Evolutionary conservation across 2,888 invertebrate species (phyloP).

Genomic region (Helicoverpa assulta): DNA sequence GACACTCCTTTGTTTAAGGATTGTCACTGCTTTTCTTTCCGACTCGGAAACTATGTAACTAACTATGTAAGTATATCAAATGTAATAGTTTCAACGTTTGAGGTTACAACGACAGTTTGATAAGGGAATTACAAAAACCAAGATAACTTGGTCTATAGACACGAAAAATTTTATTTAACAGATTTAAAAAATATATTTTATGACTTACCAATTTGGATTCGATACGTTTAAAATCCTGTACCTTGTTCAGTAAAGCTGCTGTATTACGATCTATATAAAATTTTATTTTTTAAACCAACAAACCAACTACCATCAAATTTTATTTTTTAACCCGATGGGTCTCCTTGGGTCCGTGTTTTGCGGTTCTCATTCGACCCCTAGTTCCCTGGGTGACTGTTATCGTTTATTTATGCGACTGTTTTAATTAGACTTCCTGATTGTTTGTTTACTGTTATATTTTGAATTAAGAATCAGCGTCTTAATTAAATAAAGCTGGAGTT

Average conservation of each 20-base stretch:
- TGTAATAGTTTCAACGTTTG: not conserved
- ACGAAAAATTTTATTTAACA: conserved; percentile 16
- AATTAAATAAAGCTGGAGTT: conserved; percentile 36
- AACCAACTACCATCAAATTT: conserved; percentile 49
- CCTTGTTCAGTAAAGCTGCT: conserved; percentile 43
- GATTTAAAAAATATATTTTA: conserved; percentile 12
- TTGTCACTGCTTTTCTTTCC: too few species aligned
- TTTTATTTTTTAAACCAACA: conserved; percentile 47
- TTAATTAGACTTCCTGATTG: conserved; percentile 65
- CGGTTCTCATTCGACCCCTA: conserved; percentile 61
- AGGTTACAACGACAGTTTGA: conserved; percentile 7
- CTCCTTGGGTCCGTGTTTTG: conserved; percentile 60
- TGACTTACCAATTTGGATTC: conserved; percentile 36
- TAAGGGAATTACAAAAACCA: conserved; percentile 6
- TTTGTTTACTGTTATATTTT: conserved; percentile 53
- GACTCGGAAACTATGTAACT: too few species aligned
- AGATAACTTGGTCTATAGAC: conserved; percentile 6
- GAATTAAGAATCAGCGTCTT: conserved; percentile 39
- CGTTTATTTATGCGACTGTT: conserved; percentile 69
- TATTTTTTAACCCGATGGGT: conserved; percentile 60
- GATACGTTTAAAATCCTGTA: conserved; percentile 36
- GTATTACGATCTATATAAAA: conserved; percentile 51
- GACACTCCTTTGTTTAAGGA: too few species aligned
- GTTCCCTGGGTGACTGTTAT: conserved; percentile 64
- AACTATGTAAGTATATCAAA: too few species aligned